Evolutionary conservation across 1,140 invertebrate genomes (phyloP).

Genomic region (Caenorhabditis tropicalis): DNA sequence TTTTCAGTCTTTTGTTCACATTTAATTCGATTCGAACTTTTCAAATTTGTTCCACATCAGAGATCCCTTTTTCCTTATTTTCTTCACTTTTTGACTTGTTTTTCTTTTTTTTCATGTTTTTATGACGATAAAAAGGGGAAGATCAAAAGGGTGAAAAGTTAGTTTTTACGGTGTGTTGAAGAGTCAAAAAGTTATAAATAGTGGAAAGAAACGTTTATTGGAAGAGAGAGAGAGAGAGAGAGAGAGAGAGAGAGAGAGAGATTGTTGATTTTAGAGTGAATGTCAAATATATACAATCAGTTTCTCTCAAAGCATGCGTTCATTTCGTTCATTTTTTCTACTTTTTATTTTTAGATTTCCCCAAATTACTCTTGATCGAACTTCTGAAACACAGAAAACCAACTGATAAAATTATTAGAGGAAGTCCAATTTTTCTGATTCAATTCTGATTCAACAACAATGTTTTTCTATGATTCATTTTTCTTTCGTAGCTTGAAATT

Average conservation of each 20-base stretch:
- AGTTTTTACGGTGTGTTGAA: background rate
- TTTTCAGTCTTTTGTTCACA: background rate
- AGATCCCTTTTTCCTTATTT: background rate
- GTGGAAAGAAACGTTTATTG: background rate
- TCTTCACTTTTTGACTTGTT: constrained; percentile 11
- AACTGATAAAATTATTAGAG: no score
- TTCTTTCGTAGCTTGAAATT: no score
- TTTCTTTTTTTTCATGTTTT: background rate
- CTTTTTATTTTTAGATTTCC: background rate
- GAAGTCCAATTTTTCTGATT: no score
- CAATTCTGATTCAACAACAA: no score
- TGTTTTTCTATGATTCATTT: no score
- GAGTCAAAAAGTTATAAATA: constrained; percentile 16
- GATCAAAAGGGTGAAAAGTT: background rate
- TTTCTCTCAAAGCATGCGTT: constrained; percentile 1
- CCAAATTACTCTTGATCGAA: background rate
- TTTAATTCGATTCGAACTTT: background rate
- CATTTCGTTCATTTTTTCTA: background rate
- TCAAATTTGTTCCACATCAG: background rate
- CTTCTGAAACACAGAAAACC: no score
- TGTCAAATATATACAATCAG: background rate
- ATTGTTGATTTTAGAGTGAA: background rate
- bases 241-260: no score
- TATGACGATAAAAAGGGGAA: background rate
- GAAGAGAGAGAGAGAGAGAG: background rate